Evolutionary conservation across 1,140 invertebrate species (phyloP).

Genomic region (Sitophilus oryzae): DNA sequence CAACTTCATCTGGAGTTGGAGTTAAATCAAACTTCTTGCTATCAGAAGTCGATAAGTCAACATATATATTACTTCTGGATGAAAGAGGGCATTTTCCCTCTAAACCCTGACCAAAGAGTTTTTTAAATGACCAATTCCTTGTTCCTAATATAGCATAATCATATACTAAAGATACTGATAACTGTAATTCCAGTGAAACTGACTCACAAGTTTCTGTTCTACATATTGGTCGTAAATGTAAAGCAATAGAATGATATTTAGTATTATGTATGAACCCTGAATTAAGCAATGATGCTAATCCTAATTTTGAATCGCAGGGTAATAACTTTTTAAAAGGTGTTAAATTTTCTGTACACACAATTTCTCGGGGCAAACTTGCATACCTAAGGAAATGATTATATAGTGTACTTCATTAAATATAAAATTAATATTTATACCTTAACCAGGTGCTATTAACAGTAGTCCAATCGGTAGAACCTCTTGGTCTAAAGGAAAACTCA

Average conservation of each 20-base stretch:
- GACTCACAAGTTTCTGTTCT: conserved; percentile 55
- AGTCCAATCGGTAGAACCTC: conserved; percentile 55
- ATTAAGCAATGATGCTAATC: conserved; percentile 82
- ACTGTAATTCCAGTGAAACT: conserved; percentile 68
- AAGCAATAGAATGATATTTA: conserved; percentile 84
- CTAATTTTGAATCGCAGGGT: conserved; percentile 83
- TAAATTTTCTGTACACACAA: conserved; percentile 97
- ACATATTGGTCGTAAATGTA: conserved; percentile 81
- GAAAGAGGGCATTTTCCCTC: conserved; percentile 74
- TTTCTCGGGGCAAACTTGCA: conserved; percentile 85
- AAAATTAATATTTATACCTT: conserved; percentile 19
- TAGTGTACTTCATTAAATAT: neutral
- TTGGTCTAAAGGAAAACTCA: conserved; percentile 73
- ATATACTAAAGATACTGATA: conserved; percentile 81
- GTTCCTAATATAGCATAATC: conserved; percentile 60
- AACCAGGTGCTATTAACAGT: conserved; percentile 48
- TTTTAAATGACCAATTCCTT: conserved; percentile 78
- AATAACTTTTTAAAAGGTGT: conserved; percentile 97
- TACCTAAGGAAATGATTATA: conserved; percentile 58
- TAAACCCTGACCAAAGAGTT: conserved; percentile 79
- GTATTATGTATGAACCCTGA: conserved; percentile 88
- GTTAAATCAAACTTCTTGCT: conserved; percentile 53
- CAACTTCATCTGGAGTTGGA: conserved; percentile 51
- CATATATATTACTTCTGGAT: conserved; percentile 68
- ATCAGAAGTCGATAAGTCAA: conserved; percentile 68